Evolutionary conservation across 2,888 invertebrate species (phyloP).

Genomic region (Drosophila stalkeri): DNA sequence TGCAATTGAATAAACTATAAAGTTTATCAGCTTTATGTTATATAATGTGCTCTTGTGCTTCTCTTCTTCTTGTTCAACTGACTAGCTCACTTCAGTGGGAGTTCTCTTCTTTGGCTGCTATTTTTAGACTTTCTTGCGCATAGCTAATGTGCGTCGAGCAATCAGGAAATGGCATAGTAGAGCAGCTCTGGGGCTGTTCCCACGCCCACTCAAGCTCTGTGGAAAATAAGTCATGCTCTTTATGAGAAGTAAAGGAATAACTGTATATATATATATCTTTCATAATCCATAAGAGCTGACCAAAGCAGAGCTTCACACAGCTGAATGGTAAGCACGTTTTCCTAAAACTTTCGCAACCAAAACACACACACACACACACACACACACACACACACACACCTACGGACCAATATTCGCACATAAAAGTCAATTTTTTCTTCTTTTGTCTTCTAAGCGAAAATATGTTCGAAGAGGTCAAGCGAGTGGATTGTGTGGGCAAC

Average conservation of each 20-base stretch:
- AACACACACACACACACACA: constrained; percentile 12
- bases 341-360: constrained; percentile 27
- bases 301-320: constrained; percentile 20
- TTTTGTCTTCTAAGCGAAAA: constrained; percentile 62
- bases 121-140: neutral
- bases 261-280: constrained; percentile 30
- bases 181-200: constrained; percentile 17
- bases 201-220: neutral
- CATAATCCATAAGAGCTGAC: constrained; percentile 42
- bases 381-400: constrained; percentile 11
- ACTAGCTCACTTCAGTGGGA: neutral
- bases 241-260: constrained; percentile 27
- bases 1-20: neutral
- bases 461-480: constrained; percentile 51
- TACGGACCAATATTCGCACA: constrained; percentile 39
- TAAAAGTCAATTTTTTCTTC: constrained; percentile 45
- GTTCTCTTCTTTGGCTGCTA: neutral
- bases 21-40: neutral
- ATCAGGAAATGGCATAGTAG: constrained; percentile 39
- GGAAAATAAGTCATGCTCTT: constrained; percentile 28
- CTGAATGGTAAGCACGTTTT: constrained; percentile 43
- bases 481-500: neutral
- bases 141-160: constrained; percentile 26
- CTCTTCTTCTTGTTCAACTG: neutral
- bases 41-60: too few relatives aligned